phyloP scores from a whole-genome alignment of 2,797 vertebrate species.

The Eulemur mongoz region DNA sequence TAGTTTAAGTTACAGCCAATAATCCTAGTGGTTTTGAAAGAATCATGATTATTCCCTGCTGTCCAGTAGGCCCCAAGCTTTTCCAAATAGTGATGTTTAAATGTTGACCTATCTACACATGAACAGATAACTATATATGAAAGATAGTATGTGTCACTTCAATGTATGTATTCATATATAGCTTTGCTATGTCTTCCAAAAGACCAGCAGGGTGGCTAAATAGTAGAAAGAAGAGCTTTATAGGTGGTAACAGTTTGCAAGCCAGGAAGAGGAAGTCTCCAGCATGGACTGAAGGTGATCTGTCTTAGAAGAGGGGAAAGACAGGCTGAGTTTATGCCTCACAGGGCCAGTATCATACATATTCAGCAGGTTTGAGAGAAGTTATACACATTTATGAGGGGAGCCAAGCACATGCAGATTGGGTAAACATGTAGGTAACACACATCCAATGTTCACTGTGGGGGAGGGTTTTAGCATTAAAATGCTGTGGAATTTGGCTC shows the following conservation, averaged over 20 bases:
- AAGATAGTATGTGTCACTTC: background rate
- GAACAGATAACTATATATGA: background rate
- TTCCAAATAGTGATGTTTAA: background rate
- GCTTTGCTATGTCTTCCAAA: background rate
- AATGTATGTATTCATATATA: too few species aligned
- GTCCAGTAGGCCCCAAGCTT: background rate
- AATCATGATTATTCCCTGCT: background rate
- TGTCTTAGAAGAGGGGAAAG: background rate
- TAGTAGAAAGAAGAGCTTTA: background rate
- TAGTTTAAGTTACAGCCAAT: slow-evolving; percentile 23
- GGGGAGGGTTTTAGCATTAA: background rate
- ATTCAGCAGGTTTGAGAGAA: background rate
- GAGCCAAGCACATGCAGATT: background rate
- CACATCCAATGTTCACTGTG: background rate
- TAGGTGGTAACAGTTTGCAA: background rate
- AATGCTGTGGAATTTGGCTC: background rate
- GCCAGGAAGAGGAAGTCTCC: background rate
- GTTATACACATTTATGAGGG: background rate
- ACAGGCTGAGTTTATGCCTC: background rate
- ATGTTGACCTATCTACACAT: background rate
- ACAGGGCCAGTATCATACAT: background rate
- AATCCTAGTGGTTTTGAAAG: background rate
- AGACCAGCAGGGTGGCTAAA: background rate
- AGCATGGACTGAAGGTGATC: background rate
- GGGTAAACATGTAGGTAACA: background rate